Conservation (phyloP, 1,140 invertebrate genomes). For the Drosophila oshimai region DNA sequence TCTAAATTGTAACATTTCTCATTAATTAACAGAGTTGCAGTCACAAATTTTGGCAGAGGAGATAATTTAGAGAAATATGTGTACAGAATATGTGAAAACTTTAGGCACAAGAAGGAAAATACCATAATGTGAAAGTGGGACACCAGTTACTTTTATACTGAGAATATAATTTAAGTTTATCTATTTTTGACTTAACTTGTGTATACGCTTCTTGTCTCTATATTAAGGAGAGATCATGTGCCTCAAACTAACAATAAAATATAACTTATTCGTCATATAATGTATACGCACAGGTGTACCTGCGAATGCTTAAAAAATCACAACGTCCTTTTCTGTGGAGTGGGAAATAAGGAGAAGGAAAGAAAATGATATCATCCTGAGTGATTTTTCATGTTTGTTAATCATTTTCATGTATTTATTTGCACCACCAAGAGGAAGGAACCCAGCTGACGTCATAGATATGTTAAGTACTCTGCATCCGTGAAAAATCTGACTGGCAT, state of each 20-base stretch:
- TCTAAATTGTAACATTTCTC: neutral
- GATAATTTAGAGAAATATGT: neutral
- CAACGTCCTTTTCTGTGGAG: neutral
- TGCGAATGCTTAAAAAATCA: neutral
- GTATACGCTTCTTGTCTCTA: no score
- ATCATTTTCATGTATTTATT: constrained; percentile 38
- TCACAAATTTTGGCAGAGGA: neutral
- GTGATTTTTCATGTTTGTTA: constrained; percentile 67
- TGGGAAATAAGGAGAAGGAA: neutral
- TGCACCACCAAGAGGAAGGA: neutral
- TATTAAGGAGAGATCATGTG: no score
- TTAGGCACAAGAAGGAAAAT: no score
- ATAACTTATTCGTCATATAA: neutral
- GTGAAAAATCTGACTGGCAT: constrained; percentile 27
- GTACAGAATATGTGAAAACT: neutral
- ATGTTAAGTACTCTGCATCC: constrained; percentile 23
- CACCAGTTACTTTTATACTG: no score
- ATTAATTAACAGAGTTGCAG: neutral
- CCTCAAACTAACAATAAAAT: no score
- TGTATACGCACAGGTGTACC: neutral
- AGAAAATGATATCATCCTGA: constrained; percentile 35
- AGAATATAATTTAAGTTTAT: no score
- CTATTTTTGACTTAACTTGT: no score
- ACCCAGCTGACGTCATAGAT: constrained; percentile 40
- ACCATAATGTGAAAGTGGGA: no score